Evolutionary conservation across 1,140 invertebrate species (phyloP).

Genomic region (Anastatus disparis): DNA sequence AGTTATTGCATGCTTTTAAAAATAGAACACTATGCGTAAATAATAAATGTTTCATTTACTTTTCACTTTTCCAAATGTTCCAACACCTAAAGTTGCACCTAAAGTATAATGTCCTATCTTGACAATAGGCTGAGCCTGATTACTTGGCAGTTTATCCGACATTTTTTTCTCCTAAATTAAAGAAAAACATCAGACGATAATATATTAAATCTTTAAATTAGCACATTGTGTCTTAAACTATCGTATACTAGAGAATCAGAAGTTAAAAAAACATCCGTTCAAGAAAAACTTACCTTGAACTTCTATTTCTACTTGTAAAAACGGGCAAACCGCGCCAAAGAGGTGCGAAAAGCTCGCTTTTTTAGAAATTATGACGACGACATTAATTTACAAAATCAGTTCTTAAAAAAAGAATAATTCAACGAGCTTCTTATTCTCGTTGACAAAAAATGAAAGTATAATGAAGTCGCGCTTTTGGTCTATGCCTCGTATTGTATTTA

Average conservation of each 20-base stretch:
- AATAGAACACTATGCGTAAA: neutral
- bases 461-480: neutral
- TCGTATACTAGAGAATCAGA: neutral
- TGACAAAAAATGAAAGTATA: constrained; percentile 13
- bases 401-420: too few species aligned
- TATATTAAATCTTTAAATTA: too few species aligned
- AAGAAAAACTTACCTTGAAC: constrained; percentile 23
- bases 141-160: constrained; percentile 70
- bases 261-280: neutral
- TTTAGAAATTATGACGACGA: neutral
- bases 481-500: too few species aligned
- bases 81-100: constrained; percentile 89
- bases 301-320: constrained; percentile 34
- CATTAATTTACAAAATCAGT: constrained; percentile 7
- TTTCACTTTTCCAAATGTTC: constrained; percentile 96
- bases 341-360: constrained; percentile 27
- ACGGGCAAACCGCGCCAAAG: constrained; percentile 18
- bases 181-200: neutral
- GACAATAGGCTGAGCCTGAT: constrained; percentile 79
- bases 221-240: too few species aligned
- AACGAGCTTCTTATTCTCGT: neutral
- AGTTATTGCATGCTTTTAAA: neutral
- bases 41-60: constrained; percentile 66
- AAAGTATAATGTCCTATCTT: constrained; percentile 94
- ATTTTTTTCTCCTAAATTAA: constrained; percentile 58